Evolutionary conservation across 2,113 vertebrate genomes (phyloP), one percentile per base, ranked within the genome.

Genomic region (Mohoua ochrocephala): DNA sequence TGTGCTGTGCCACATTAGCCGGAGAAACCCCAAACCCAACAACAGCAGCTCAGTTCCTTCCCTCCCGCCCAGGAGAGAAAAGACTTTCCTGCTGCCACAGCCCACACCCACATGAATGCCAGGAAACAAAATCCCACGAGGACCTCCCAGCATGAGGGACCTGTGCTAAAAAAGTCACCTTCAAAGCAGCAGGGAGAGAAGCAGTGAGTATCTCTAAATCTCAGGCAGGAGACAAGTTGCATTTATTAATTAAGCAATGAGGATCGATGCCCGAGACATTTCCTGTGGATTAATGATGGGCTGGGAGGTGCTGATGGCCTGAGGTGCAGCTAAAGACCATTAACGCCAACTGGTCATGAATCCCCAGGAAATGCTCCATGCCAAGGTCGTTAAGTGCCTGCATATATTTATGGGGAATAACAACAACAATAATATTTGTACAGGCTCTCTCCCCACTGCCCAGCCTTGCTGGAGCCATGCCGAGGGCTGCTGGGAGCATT

Each of bases 241-340:
- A 84, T 97, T 97, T 97, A 97, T 97, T 98, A 98, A 96, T 98
- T 98, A 98, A 98, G 96, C 97, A 97, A 97, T 94, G 96, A 97
- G 97, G 97, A 98, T 98, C 98, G 81, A 97, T 97, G 97, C 97
- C 95, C 2, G 63, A 97, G 98, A 98, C 97, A 92, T 97, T 98
- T 98, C 97, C 97, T 97, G 96, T 96, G 97, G 98, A 98, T 98
- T 98, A 98, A 98, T 97, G 97, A 98, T 97, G 87, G 96, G 35
- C 94, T 97, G 96, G 98, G 97, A 98, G 98, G 97, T 97, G 98
- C 97, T 97, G 97, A 97, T 95, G 97, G 98, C 97, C 97, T 44
- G 73, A 98, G 97, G 98, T 98, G 96, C 97, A 95, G 97, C 97
- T 97, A 97, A 98, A 98, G 97, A 97, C 98, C 97, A 98, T 98